A percentile compares a stretch with the other conserved stretches of the same genome.
These are phyloP conservation scores for Eurystomus glaucurus DNA, from an alignment of 2,797 vertebrate genomes.

Conservation along the genomic window DNA sequence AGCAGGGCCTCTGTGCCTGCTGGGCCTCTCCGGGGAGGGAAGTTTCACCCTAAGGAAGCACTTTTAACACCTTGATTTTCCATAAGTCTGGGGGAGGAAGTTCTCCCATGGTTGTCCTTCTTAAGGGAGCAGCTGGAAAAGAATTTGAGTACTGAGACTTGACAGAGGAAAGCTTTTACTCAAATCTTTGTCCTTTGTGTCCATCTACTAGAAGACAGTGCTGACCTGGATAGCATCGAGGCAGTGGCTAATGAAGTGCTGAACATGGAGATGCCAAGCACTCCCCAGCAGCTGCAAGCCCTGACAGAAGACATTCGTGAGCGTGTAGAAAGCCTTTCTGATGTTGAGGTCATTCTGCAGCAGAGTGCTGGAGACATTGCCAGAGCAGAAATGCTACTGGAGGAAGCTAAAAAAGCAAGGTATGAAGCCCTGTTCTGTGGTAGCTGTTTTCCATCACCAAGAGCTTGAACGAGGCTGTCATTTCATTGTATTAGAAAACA, in stretches of 20 bases:
- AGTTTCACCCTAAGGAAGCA: not conserved
- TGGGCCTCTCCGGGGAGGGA: not conserved
- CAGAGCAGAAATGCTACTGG: slow-evolving; percentile 90
- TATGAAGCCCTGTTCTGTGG: slow-evolving; percentile 41
- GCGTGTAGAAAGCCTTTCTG: slow-evolving; percentile 92
- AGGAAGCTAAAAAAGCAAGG: slow-evolving; percentile 92
- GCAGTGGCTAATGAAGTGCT: slow-evolving; percentile 94
- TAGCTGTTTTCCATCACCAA: not conserved
- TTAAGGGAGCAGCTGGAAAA: not conserved
- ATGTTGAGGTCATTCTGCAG: slow-evolving; percentile 92
- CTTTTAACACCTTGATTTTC: not conserved
- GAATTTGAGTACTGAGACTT: not conserved
- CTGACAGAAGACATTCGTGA: slow-evolving; percentile 93
- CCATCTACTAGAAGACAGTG: slow-evolving; percentile 90
- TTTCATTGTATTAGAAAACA: not conserved
- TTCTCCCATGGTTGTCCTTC: not conserved
- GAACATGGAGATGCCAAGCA: slow-evolving; percentile 97
- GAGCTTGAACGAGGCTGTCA: not conserved
- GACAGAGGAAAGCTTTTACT: not conserved
- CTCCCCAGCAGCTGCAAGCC: slow-evolving; percentile 92
- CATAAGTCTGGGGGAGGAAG: not conserved
- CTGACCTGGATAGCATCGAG: slow-evolving; percentile 96
- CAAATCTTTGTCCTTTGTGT: not conserved
- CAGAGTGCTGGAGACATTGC: slow-evolving; percentile 92
- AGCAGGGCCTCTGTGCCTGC: not conserved